A percentile compares a stretch with the other conserved stretches of the same genome.
phyloP scores from a whole-genome alignment of 2,888 invertebrate genomes.

The Euphydryas editha region DNA sequence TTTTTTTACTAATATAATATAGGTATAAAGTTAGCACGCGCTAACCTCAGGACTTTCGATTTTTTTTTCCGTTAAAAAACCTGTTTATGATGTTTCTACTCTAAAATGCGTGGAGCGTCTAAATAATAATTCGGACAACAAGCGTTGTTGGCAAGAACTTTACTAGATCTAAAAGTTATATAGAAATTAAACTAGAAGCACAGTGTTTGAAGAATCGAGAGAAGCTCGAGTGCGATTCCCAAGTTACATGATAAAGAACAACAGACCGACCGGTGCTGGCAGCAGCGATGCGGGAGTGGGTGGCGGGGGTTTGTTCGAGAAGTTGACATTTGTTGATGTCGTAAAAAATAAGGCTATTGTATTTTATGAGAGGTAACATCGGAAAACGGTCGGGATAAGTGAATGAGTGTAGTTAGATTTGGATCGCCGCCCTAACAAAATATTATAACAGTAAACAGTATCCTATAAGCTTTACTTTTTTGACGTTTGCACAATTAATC shows the following conservation, averaged over 20 bases:
- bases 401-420: conserved; percentile 48
- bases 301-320: conserved; percentile 63
- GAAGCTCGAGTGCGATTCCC: conserved; percentile 5
- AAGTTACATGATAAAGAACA: conserved; percentile 14
- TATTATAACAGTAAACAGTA: conserved; percentile 28
- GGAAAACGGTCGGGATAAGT: conserved; percentile 59
- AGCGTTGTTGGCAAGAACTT: not conserved
- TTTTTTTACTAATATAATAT: no score
- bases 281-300: conserved; percentile 41
- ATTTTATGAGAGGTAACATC: conserved; percentile 71
- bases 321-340: conserved; percentile 77
- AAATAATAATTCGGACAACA: not conserved
- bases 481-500: conserved; percentile 1
- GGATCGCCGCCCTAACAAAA: conserved; percentile 28
- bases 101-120: no score
- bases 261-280: conserved; percentile 13
- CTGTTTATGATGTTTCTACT: no score
- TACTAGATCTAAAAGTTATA: not conserved
- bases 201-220: conserved; percentile 4
- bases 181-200: conserved; percentile 7
- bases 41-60: no score
- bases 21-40: no score
- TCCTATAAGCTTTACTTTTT: conserved; percentile 25
- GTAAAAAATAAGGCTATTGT: conserved; percentile 79
- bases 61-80: no score